These are phyloP conservation scores for Atta colombica DNA, from an alignment of 1,140 invertebrate species.

Conservation along the genomic window DNA sequence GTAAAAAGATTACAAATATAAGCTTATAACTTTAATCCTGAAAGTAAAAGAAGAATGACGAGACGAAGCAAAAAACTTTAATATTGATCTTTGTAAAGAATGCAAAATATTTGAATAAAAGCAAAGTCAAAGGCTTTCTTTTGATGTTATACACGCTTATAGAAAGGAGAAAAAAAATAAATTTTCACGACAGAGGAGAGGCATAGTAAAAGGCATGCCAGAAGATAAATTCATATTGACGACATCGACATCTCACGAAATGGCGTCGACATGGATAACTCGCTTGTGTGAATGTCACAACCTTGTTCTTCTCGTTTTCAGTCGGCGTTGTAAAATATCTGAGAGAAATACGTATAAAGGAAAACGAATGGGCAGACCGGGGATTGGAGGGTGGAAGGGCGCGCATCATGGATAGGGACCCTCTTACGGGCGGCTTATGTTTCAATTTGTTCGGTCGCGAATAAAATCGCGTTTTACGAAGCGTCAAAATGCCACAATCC, in stretches of 20 bases:
- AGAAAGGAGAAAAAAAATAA: conserved; percentile 39
- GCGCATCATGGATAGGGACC: conserved; percentile 62
- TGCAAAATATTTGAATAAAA: conserved; percentile 33
- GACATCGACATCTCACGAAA: conserved; percentile 57
- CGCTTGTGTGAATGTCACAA: conserved; percentile 60
- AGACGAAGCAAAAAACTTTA: background rate
- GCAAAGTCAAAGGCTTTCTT: conserved; percentile 1
- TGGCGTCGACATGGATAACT: conserved; percentile 58
- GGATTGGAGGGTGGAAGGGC: conserved; percentile 13
- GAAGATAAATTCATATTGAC: conserved; percentile 67
- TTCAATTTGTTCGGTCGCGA: conserved; percentile 77
- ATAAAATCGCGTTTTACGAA: conserved; percentile 79
- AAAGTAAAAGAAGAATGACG: background rate
- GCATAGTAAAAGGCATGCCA: conserved; percentile 13
- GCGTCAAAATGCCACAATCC: conserved; percentile 70
- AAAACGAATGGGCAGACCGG: conserved; percentile 60
- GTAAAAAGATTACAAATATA: conserved; percentile 3
- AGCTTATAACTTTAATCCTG: background rate
- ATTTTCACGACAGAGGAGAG: conserved; percentile 60
- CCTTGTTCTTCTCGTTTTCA: conserved; percentile 72
- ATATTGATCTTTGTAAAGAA: conserved; percentile 32
- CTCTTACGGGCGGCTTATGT: conserved; percentile 78
- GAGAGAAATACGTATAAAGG: conserved; percentile 60
- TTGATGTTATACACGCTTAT: background rate
- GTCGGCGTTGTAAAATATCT: conserved; percentile 70